Evolutionary conservation across 2,888 invertebrate species (phyloP), one percentile per base, ranked within the genome.

Genomic region (Nowickia ferox): DNA sequence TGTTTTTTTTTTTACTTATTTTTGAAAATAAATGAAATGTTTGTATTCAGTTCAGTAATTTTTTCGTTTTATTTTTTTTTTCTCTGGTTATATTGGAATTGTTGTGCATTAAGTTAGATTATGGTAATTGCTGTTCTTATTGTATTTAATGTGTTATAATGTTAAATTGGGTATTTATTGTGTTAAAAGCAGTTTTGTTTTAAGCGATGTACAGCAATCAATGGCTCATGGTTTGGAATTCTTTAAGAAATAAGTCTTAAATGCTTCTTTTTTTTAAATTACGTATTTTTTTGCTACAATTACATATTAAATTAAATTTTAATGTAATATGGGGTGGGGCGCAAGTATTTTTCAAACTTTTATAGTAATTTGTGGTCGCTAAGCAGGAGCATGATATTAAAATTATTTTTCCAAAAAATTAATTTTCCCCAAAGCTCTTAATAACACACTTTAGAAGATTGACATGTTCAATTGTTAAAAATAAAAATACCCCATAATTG

Each of bases 91-190:
- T 69, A 42, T 53, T 74, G 74, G 53, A 66, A 76, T 86, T 83
- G 59, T 72, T 80, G 17, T 79, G 76, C 79, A 85, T 82, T 85
- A 85, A 85, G 74, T 76, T 71, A 80, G 83, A 71, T 86, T 86
- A 86, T 83, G 83, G 86, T 79, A 83, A 79, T 86, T 69, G 79
- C 59, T 86, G 79, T 61, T 86, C 76, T 76, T 79, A 83, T 83
- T 83, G 66, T 48, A 66, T 17, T 79, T 75, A 68, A 79, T 79
- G 79, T 78, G 79, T 76, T 76, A 61, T 72, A 83, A 86, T 86
- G 83, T 79, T 79, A 86, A 86, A 86, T 86, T 76, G 79, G 88
- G 88, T 88, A 89, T 89, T 85, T 87, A 88, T 82, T 87, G 87
- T 77, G 77, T 69, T 74, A 57, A 40, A 6, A 63, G 53, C 46